Base-by-base conservation (phyloP, 2,888 invertebrate genomes). In the Brassicogethes aeneus region DNA sequence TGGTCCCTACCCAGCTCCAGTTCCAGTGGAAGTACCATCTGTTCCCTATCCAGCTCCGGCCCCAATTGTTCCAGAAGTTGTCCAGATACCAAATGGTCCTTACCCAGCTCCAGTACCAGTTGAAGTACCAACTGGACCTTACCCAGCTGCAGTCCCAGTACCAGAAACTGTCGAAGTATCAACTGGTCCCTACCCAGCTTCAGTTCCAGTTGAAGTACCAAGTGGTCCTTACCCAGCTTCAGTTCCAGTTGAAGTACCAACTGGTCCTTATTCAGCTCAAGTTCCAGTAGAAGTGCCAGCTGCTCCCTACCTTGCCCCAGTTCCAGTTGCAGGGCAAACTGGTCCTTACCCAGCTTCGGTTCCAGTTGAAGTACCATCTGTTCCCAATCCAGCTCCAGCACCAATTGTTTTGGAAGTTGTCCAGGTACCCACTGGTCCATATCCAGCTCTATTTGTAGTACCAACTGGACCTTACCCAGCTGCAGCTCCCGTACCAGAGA, bases 401-500 rank as follows among this genome's bases (percentile, higher is more conserved):
- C 23, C 23, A 7, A n/a, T n/a, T n/a, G n/a, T n/a, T n/a, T n/a
- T n/a, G n/a, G 23, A 5, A 23, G 23, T 23, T 5, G 10, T 5
- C 5, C 5, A 23, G 10, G 23, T 36, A 10, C 3, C 5, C n/a
- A 3, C 16, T 3, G 36, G 8, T 2, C 36, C 36, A 7, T 36
- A 36, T 17, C 36, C 36, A 16, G 15, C 36, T 7, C 13, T 17
- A 12, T 13, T 17, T 2, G 36, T 3, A 16, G n/a, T 17, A 17
- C 17, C 36, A 17, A 36, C 36, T 16, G 36, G 36, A 17, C 36
- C 36, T 10, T 35, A 35, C 15, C 36, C 36, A 14, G 3, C 36
- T 14, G 36, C 36, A 8, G n/a, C 29, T 29, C n/a, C n/a, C 29
- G 8, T 29, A n/a, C n/a, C n/a, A 7, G 23, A 23, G 10, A 7